A percentile compares a stretch with the other conserved stretches of the same genome.
Evolutionary conservation across 1,140 invertebrate species (phyloP).

Genomic region (Philotrypesis tridentata): DNA sequence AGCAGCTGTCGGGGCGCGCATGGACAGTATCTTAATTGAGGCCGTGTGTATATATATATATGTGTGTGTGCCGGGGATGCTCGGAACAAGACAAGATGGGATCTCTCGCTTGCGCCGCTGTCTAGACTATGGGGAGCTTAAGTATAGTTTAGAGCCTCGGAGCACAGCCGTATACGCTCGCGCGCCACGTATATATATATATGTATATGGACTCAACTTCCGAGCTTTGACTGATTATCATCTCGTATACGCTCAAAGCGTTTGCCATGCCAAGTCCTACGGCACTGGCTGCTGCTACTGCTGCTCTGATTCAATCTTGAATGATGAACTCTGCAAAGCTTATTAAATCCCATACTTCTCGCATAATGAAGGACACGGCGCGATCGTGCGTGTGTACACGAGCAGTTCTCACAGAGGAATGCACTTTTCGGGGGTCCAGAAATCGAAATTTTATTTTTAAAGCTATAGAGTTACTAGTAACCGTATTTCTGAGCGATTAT

Average conservation of each 20-base stretch:
- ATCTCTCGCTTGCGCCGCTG: neutral
- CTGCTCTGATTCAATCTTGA: neutral
- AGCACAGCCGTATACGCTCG: neutral
- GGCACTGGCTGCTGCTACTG: neutral
- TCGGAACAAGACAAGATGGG: neutral
- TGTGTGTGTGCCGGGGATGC: too few species aligned
- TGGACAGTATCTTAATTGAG: neutral
- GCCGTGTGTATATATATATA: too few species aligned
- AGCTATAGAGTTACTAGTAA: too few species aligned
- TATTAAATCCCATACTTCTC: too few species aligned
- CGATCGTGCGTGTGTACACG: too few species aligned
- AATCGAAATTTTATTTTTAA: too few species aligned
- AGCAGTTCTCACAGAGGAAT: too few species aligned
- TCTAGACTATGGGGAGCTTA: neutral
- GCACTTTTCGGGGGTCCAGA: too few species aligned
- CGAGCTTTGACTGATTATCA: neutral
- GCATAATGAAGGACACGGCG: too few species aligned
- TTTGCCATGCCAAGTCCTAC: neutral
- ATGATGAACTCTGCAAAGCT: neutral
- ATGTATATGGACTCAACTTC: neutral
- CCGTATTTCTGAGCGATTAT: too few species aligned
- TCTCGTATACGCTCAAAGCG: neutral
- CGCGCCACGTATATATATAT: too few species aligned
- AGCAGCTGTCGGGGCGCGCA: neutral
- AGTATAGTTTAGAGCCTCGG: neutral